Evolutionary conservation across 1,140 invertebrate species (phyloP).

Genomic region (Pachyrhynchus sulphureomaculatus): DNA sequence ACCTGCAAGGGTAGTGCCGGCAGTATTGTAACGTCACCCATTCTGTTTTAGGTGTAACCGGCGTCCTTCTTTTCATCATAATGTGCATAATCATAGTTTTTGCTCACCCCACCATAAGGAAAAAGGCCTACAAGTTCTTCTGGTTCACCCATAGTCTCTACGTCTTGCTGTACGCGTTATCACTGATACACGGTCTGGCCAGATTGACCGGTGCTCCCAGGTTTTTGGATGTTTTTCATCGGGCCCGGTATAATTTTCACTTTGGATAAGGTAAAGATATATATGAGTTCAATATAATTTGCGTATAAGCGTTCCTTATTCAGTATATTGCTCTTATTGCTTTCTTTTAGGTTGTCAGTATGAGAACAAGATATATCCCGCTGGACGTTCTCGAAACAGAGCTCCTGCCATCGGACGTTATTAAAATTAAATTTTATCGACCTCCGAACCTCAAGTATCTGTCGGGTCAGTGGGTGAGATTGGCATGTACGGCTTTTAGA

Average conservation of each 20-base stretch:
- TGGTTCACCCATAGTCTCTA: slow-evolving; percentile 97
- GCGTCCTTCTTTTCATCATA: slow-evolving; percentile 89
- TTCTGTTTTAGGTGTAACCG: slow-evolving; percentile 80
- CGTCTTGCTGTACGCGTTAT: slow-evolving; percentile 85
- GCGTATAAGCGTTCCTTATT: background rate
- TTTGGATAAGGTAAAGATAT: slow-evolving; percentile 76
- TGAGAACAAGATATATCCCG: slow-evolving; percentile 90
- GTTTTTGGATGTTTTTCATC: slow-evolving; percentile 96
- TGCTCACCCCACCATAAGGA: slow-evolving; percentile 90
- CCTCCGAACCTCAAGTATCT: slow-evolving; percentile 97
- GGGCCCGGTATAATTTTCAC: slow-evolving; percentile 88
- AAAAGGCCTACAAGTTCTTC: slow-evolving; percentile 95
- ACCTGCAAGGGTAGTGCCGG: too few species aligned
- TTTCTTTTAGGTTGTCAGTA: slow-evolving; percentile 73
- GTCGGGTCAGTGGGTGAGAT: slow-evolving; percentile 85
- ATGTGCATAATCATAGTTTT: slow-evolving; percentile 98
- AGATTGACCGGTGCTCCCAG: slow-evolving; percentile 87
- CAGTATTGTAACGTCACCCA: too few species aligned
- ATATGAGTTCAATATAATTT: background rate
- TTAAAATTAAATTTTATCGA: slow-evolving; percentile 89
- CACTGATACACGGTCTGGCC: slow-evolving; percentile 92
- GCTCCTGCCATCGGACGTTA: slow-evolving; percentile 91
- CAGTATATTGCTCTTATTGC: too few species aligned
- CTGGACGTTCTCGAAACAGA: slow-evolving; percentile 95
- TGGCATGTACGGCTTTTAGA: slow-evolving; percentile 89